Base-by-base conservation (phyloP, 1,140 invertebrate species). In the Trichonephila clavata region DNA sequence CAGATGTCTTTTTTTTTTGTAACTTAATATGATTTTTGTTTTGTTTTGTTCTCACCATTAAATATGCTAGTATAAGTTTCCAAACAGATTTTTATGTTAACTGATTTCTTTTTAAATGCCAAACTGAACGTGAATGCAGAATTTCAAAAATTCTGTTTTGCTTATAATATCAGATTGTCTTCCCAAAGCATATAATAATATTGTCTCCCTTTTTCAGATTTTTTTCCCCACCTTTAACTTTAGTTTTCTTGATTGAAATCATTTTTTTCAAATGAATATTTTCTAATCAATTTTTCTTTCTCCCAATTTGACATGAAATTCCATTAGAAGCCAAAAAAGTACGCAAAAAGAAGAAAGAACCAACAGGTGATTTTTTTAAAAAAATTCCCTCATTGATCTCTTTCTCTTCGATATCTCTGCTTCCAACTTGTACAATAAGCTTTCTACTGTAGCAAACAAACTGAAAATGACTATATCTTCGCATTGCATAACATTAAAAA, bases 281-380 rank as follows among this genome's bases (percentile, higher is more conserved):
- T 60, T 87, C 86, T 92, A 86, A 88, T 63, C 43, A 5, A 27
- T 16, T 93, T 65, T 93, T 50, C 86, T 81, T 88, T 87, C 86
- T 93, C 92, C 63, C 71, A 39, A 16, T 61, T 65, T 77, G 27
- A 61, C 27, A 61, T 65, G 57, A 39, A 86, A 61, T n/a, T 24
- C 65, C 24, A 24, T 39, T 83, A 94, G 94, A 94, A 94, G 93
- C 94, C 32, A 94, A 94, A 94, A 94, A 94, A 91, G 90, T 83
- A 24, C 84, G 90, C 71, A 94, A 94, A 94, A 94, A 94, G 94
- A 94, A 94, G 93, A 94, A 93, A 91, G 93, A 88, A 60, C 32
- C 65, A 32, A 65, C 93, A 90, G 94, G 90, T 94, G 94, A 94
- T 93, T 57, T 59, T 84, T 39, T 61, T 27, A 86, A 88, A 10